These are phyloP conservation scores for Passer montanus DNA, from an alignment of 2,113 vertebrate genomes.

Conservation along the genomic window DNA sequence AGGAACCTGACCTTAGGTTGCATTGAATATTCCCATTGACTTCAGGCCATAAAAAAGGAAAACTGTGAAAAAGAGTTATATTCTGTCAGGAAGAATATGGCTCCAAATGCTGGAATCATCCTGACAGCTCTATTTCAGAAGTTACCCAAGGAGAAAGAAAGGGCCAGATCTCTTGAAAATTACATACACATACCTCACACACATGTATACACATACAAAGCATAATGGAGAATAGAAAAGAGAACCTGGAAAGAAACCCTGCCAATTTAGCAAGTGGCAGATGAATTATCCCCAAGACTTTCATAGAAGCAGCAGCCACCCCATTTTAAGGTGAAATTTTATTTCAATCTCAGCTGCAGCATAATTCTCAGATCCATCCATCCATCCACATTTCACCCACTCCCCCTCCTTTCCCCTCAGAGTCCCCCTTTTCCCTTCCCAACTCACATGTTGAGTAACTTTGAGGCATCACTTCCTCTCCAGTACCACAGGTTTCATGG, in stretches of 20 bases:
- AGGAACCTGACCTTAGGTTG: conserved; percentile 55
- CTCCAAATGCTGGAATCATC: conserved; percentile 53
- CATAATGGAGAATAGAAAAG: conserved; percentile 17
- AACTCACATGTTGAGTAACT: neutral
- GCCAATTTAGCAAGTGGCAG: conserved; percentile 33
- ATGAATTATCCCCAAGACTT: conserved; percentile 42
- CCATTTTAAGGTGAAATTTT: conserved; percentile 51
- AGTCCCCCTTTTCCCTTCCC: neutral
- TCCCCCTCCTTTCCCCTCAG: neutral
- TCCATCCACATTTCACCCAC: neutral
- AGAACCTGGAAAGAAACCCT: conserved; percentile 20
- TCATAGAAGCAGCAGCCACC: neutral
- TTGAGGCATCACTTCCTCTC: neutral
- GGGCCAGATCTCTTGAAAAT: conserved; percentile 56
- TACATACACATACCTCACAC: conserved; percentile 33
- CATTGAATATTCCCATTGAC: conserved; percentile 58
- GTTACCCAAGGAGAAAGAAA: conserved; percentile 63
- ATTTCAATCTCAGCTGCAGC: conserved; percentile 32
- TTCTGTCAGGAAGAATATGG: conserved; percentile 63
- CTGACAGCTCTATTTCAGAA: conserved; percentile 67
- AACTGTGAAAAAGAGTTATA: conserved; percentile 58
- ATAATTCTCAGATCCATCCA: conserved; percentile 31
- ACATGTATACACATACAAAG: conserved; percentile 39
- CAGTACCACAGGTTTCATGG: neutral
- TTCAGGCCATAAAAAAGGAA: conserved; percentile 58